Percentiles rank a stretch among this genome's conserved stretches.
Conservation (phyloP, 2,797 vertebrate genomes). For the Lepus oiostolus region DNA sequence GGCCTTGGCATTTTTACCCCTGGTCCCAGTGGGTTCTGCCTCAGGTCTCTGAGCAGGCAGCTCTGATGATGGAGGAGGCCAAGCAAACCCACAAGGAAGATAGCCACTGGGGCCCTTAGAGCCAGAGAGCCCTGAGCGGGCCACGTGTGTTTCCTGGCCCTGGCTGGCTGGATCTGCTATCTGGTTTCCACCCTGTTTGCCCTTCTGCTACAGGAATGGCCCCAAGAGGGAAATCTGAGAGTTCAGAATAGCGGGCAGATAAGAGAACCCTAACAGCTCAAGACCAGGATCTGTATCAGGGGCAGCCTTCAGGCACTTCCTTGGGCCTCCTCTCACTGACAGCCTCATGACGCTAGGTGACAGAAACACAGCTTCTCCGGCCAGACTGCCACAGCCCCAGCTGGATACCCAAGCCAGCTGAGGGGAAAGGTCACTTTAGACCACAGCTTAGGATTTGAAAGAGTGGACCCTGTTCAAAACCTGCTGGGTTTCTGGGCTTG, state of each 20-base stretch:
- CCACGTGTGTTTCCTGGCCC: neutral
- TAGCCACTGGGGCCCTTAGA: neutral
- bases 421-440: neutral
- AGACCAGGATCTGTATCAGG: neutral
- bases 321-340: neutral
- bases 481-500: neutral
- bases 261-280: neutral
- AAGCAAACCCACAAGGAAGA: neutral
- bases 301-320: neutral
- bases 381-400: neutral
- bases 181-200: neutral
- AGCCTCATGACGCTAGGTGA: neutral
- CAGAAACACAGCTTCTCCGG: neutral
- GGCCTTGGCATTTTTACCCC: constrained; percentile 12
- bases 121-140: neutral
- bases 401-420: neutral
- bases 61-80: neutral
- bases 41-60: neutral
- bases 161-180: neutral
- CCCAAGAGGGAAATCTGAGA: neutral
- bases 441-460: constrained; percentile 46
- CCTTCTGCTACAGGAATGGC: neutral
- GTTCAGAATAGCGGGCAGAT: neutral
- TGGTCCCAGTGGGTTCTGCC: constrained; percentile 14
- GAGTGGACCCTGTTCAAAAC: neutral